Evolutionary conservation across 2,888 invertebrate species (phyloP), one percentile per base, ranked within the genome.

Genomic region (Volucella bombylans): DNA sequence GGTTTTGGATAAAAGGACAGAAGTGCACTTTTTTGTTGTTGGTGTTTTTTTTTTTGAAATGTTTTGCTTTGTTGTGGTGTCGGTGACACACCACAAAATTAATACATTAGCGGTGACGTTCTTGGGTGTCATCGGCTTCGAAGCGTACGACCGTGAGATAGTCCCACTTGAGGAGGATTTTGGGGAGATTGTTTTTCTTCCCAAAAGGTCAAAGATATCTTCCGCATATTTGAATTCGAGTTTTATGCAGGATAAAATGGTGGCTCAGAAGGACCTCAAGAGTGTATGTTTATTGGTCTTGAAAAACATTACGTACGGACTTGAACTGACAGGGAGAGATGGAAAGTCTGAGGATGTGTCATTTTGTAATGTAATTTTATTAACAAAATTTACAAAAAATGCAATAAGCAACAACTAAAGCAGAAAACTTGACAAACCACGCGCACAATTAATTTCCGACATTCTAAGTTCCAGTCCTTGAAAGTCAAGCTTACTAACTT

Each of bases 51-150:
- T 38, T 9, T 43, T 50, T 9, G 50, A 14, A 12, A 55, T 83
- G 80, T 74, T 76, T 78, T 59, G 67, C 82, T 83, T 80, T 85
- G 85, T 85, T 85, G 62, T 77, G 85, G 85, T 85, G 76, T 72
- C 85, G 78, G 80, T 77, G 85, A 85, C 77, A 85, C 76, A 81
- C 76, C 85, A 85, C 85, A 59, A 81, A 85, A 85, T 85, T 85
- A 85, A 85, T 85, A 77, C 85, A 85, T 85, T 85, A 85, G 81
- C 64, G 80, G 76, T 81, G 76, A 81, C 85, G 81, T 81, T 81
- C 74, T 67, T 80, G 72, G 85, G 77, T 85, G 85, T 85, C 85
- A 85, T 81, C 85, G 77, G 85, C 81, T 81, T 64, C 77, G 62
- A 77, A 65, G 74, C 74, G 80, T 74, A 74, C 76, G 77, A 69